Evolutionary conservation across 2,888 invertebrate species (phyloP).

Genomic region (Cecidostiba fungosa): DNA sequence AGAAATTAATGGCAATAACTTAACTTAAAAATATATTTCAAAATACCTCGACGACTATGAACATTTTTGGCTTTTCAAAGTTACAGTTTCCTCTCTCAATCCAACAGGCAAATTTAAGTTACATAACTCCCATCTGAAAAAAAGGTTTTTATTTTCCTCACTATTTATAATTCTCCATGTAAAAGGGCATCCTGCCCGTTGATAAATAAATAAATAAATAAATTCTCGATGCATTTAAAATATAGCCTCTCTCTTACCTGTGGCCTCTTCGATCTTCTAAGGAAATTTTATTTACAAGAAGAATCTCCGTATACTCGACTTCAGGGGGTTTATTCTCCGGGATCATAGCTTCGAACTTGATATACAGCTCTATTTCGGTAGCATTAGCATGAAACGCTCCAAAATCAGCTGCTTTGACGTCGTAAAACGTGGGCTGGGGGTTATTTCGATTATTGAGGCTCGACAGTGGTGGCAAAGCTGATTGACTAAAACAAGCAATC

Average conservation of each 20-base stretch:
- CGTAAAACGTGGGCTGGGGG: slow-evolving; percentile 69
- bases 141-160: slow-evolving; percentile 14
- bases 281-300: slow-evolving; percentile 71
- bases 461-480: slow-evolving; percentile 42
- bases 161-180: neutral
- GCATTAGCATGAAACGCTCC: slow-evolving; percentile 65
- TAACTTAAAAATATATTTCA: slow-evolving; percentile 23
- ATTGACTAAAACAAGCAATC: slow-evolving; percentile 55
- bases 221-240: neutral
- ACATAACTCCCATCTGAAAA: slow-evolving; percentile 73
- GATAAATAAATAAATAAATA: too few relatives aligned
- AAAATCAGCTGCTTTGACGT: slow-evolving; percentile 72
- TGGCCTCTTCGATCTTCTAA: slow-evolving; percentile 75
- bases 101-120: slow-evolving; percentile 66
- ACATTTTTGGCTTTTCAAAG: slow-evolving; percentile 67
- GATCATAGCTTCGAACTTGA: slow-evolving; percentile 70
- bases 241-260: slow-evolving; percentile 67
- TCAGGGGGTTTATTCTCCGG: slow-evolving; percentile 57
- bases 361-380: slow-evolving; percentile 65
- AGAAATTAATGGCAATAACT: slow-evolving; percentile 35
- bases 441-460: slow-evolving; percentile 71
- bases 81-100: slow-evolving; percentile 65
- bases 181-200: too few relatives aligned
- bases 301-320: slow-evolving; percentile 65
- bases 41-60: neutral